Base-by-base conservation (phyloP, 2,113 vertebrate genomes). In the Gobiocypris rarus region DNA sequence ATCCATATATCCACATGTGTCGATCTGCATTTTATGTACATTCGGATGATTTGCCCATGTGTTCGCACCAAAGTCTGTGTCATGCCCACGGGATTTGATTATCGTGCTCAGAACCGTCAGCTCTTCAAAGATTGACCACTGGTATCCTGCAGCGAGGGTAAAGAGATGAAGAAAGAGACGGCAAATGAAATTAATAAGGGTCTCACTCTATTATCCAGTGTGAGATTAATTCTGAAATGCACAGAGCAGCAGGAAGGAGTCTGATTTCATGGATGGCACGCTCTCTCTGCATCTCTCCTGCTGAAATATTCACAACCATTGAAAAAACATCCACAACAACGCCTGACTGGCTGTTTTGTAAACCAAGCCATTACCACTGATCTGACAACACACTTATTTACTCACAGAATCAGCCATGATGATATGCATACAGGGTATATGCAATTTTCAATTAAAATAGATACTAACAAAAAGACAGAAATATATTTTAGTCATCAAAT, bases 121-220 rank as follows among this genome's bases (percentile, higher is more conserved):
- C 67, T 75, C 83, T 87, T 95, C 92, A 95, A 90, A 95, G 93
- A 92, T 95, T 95, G 91, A 95, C 94, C 82, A 95, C 94, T 67
- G 94, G 94, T 90, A 95, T 95, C 91, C 94, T 95, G 91, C 84
- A 89, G n/a, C n/a, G n/a, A n/a, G n/a, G 26, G 38, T 41, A 79
- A 67, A 52, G 26, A 43, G 70, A 75, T 10, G 59, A 82, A 65
- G n/a, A 69, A 63, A 59, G 34, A 50, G 71, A 82, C 38, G 22
- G 56, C 5, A 65, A 63, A 28, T 65, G 22, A 75, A 81, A 81
- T 75, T 59, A 86, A 88, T 50, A 85, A 75, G 86, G 91, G 90
- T 89, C 70, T 70, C 82, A 84, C 79, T 85, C 91, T 91, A 92
- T 94, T 93, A 92, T 92, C 89, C 86, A 91, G 92, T 92, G 92